Base-by-base conservation (phyloP, 2,797 vertebrate genomes). In the Gallirallus australis region DNA sequence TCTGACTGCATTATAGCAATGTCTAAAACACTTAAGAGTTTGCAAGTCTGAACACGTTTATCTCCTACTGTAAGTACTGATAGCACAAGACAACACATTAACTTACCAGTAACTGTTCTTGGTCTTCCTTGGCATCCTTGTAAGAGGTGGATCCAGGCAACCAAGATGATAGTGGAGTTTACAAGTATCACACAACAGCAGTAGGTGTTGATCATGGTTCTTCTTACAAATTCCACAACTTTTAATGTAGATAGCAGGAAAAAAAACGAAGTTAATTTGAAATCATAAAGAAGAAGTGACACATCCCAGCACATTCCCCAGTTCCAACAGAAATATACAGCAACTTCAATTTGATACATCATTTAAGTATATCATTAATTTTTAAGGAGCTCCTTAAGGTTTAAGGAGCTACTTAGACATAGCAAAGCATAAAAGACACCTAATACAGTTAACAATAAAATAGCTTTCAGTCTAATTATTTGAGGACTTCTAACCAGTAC, bases 171-270 rank as follows among this genome's bases (percentile, higher is more conserved):
- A 99, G 98, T 99, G 99, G 12, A 99, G 99, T 97, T 99, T 99
- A 96, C 99, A 99, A 83, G 99, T 99, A 96, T 99, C 99, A 92
- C 99, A 99, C 66, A 99, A 95, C 27, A 99, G 98, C 57, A 99
- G 98, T 15, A 99, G 98, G 82, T 99, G 99, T 64, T 99, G 99
- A 97, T 99, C 99, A 96, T 99, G 99, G 96, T 99, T 99, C 98
- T 99, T 99, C 98, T 99, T 99, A 97, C 99, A 99, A 97, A 99
- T 99, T 83, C 99, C 99, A 98, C 99, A 99, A 94, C 99, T 99
- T 98, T 89, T 94, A 91, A 95, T 45, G 94, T 80, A 98, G 23
- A 30, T 9, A 94, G 82, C 28, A 93, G 35, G 79, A 93, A 97
- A 97, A 96, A 25, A 12, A 95, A 96, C 86, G 69, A 20, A 92